Percentiles rank a stretch among this genome's conserved stretches.
These are phyloP conservation scores for Cylloceria caligata DNA, from an alignment of 2,888 invertebrate species.

Conservation along the genomic window DNA sequence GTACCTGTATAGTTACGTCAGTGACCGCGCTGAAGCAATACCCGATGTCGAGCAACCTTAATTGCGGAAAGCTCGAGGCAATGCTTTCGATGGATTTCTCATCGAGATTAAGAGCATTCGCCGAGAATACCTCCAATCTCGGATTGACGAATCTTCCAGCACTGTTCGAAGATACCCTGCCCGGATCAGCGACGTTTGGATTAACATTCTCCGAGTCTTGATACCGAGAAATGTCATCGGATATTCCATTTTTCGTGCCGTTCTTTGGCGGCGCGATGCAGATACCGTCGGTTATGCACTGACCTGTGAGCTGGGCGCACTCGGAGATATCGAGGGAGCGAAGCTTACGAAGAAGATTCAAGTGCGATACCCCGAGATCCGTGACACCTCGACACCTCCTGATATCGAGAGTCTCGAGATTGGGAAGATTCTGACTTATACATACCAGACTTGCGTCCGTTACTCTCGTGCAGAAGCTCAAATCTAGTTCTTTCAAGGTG, in stretches of 20 bases:
- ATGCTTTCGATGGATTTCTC: constrained; percentile 88
- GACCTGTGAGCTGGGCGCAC: constrained; percentile 88
- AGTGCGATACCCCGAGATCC: constrained; percentile 86
- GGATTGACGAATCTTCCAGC: constrained; percentile 48
- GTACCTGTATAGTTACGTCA: constrained; percentile 86
- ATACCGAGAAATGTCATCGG: constrained; percentile 1
- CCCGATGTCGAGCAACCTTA: constrained; percentile 88
- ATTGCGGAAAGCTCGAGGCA: constrained; percentile 86
- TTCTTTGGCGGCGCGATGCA: constrained; percentile 78
- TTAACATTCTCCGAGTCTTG: constrained; percentile 63
- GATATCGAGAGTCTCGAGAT: constrained; percentile 87
- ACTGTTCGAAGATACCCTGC: constrained; percentile 80
- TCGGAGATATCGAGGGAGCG: constrained; percentile 89
- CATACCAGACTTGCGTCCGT: constrained; percentile 88
- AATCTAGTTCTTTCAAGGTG: constrained; percentile 86
- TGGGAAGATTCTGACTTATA: constrained; percentile 87
- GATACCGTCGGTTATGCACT: constrained; percentile 88
- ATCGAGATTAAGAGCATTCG: constrained; percentile 87
- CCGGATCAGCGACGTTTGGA: constrained; percentile 41
- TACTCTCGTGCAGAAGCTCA: constrained; percentile 88
- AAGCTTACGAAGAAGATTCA: constrained; percentile 86
- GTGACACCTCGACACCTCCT: constrained; percentile 89
- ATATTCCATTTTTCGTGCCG: neutral
- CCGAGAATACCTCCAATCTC: constrained; percentile 86
- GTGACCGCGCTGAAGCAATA: constrained; percentile 90